Base-by-base conservation (phyloP, 2,888 invertebrate species). In the Harpalus rubripes region DNA sequence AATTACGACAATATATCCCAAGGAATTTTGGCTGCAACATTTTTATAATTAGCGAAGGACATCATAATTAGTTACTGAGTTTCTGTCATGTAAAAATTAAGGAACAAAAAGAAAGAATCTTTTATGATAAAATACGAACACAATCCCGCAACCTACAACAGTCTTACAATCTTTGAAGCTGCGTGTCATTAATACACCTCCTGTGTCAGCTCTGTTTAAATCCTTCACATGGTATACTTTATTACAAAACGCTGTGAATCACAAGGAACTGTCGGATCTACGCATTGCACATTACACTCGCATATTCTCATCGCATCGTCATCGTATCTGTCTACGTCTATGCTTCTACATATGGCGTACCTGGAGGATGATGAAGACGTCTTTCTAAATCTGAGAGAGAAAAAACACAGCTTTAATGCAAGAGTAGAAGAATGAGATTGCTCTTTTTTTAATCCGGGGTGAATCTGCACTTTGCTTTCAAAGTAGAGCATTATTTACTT, bases 161-260 rank as follows among this genome's bases (percentile, higher is more conserved):
- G 6, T 44, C 7, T 5, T 10, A 10, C 8, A 44, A 52, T 12
- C 12, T 52, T 52, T 52, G 10, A 8, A 10, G 12, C 44, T 52
- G 4, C 44, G 10, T 10, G 10, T 52, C 44, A 52, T 52, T 52
- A 52, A 52, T 52, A 52, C 12, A 52, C 12, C 12, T 52, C 59
- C 59, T 15, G 16, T 59, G 59, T 7, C 15, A 59, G 59, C 16
- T 52, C 8, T 52, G 7, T 52, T 52, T 52, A 52, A 52, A 52
- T 52, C 44, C 12, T 12, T 52, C 44, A 52, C 44, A 52, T 12
- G 12, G 44, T 41, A 18, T 74, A 74, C 41, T 74, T 74, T 74
- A 74, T 74, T 74, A 74, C 72, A 74, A 68, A 74, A 74, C 44
- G 44, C 44, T 44, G 16, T n/a, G 72, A 74, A 44, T 74, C 63